These are phyloP conservation scores for Coranthus polyacanthus DNA, from an alignment of 2,797 vertebrate species.

Conservation along the genomic window DNA sequence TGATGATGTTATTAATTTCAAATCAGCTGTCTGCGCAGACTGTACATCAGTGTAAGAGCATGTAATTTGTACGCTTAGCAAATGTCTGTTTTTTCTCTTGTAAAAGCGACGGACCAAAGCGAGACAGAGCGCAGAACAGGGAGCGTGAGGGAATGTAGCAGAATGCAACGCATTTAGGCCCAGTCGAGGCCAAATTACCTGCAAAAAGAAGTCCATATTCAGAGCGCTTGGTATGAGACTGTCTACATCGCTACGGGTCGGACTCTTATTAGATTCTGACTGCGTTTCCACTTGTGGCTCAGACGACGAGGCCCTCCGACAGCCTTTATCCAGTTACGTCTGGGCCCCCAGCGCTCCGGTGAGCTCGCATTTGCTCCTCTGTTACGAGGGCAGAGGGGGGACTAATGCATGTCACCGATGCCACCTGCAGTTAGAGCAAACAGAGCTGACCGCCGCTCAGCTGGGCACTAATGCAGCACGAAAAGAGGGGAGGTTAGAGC, in stretches of 20 bases:
- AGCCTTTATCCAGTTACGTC: constrained; percentile 70
- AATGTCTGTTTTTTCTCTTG: constrained; percentile 45
- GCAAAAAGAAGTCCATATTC: constrained; percentile 26
- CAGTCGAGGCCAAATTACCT: constrained; percentile 62
- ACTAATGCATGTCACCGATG: constrained; percentile 63
- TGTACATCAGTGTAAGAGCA: constrained; percentile 24
- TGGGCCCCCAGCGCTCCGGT: constrained; percentile 25
- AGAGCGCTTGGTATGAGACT: constrained; percentile 56
- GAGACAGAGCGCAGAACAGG: constrained; percentile 10
- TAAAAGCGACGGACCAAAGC: constrained; percentile 33
- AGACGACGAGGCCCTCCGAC: constrained; percentile 31
- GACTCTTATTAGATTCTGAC: constrained; percentile 60
- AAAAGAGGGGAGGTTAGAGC: constrained; percentile 10
- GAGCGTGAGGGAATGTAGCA: constrained; percentile 58
- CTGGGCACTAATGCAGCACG: constrained; percentile 46
- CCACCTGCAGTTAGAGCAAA: constrained; percentile 73
- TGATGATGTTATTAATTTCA: constrained; percentile 20
- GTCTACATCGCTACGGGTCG: constrained; percentile 52
- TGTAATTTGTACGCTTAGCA: constrained; percentile 52
- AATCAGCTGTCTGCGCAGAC: constrained; percentile 33
- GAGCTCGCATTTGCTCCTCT: constrained; percentile 39
- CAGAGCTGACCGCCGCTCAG: constrained; percentile 59
- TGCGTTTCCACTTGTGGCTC: constrained; percentile 63
- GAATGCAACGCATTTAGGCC: constrained; percentile 48
- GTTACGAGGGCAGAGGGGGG: constrained; percentile 22